Base-by-base conservation (phyloP, 1,140 invertebrate genomes). In the Drosophila aff. region DNA sequence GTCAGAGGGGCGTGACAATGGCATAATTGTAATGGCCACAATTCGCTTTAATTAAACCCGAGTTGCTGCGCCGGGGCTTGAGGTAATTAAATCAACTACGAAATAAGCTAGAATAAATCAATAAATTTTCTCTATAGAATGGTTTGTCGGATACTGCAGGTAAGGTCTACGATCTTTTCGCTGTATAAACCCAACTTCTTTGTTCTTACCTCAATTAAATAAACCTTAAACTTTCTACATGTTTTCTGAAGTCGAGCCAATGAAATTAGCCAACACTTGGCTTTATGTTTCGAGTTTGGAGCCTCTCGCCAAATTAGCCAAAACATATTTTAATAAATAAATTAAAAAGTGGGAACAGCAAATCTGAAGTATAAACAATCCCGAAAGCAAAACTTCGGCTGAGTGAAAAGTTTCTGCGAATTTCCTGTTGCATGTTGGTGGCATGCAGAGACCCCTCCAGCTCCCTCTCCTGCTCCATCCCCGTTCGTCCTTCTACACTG, bases 1-100 rank as follows among this genome's bases (percentile, higher is more conserved):
- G 63, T 63, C 40, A 26, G 46, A 44, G 38, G 63, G 44, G 69
- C 57, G 64, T 81, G 69, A 57, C 81, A 76, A 44, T 67, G 59
- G 66, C 71, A 68, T 90, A 81, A 83, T 87, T 82, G 73, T 83
- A 78, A 77, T 68, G 50, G 38, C 55, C 63, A 57, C 69, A 81
- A 76, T 69, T 76, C 65, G 31, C 46, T 26, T 74, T 79, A 79
- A 79, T 89, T 83, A 71, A 69, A 41, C 28, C 10, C 7, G 18
- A 23, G 28, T n/a, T 40, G 1, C 1, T 8, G 31, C 6, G 11
- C 13, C 38, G 33, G 33, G 33, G 8, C 33, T 72, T n/a, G 3
- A 68, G 36, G 16, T 66, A 69, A 66, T 43, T 69, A 38, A 52
- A 50, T 43, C n/a, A 46, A 28, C 26, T 21, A n/a, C 33, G 18